Evolutionary conservation across 2,797 vertebrate genomes (phyloP).

Genomic region (Ceyx erithaca): DNA sequence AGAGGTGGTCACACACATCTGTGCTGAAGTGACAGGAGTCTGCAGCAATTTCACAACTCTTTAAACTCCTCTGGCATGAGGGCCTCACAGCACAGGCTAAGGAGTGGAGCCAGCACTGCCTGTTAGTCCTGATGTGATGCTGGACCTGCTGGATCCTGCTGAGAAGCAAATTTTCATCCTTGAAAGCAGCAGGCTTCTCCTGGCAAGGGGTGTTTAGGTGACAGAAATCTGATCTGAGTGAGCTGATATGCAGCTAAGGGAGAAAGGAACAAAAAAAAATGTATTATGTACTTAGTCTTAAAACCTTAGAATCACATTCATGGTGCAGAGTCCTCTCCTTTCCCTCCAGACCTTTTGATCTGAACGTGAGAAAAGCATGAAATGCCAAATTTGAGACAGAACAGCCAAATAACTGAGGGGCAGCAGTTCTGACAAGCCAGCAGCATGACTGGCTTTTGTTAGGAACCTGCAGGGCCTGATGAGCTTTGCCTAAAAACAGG

Average conservation of each 20-base stretch:
- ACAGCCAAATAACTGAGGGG: slow-evolving; percentile 6
- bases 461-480: not conserved
- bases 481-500: not conserved
- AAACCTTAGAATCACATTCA: not conserved
- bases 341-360: not conserved
- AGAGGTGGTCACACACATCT: not conserved
- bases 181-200: not conserved
- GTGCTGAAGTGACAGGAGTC: not conserved
- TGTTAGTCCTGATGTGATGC: not conserved
- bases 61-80: not conserved
- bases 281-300: not conserved
- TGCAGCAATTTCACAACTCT: not conserved
- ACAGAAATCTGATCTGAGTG: not conserved
- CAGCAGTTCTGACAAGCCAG: not conserved
- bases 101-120: not conserved
- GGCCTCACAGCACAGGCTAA: not conserved
- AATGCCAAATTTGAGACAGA: not conserved
- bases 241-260: not conserved
- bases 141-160: not conserved
- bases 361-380: not conserved
- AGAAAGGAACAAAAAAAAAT: not conserved
- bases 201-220: not conserved
- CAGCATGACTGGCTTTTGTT: not conserved
- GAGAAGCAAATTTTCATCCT: not conserved
- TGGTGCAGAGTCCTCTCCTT: not conserved